phyloP scores from a whole-genome alignment of 1,140 invertebrate genomes.

The Leucophenga varia region DNA sequence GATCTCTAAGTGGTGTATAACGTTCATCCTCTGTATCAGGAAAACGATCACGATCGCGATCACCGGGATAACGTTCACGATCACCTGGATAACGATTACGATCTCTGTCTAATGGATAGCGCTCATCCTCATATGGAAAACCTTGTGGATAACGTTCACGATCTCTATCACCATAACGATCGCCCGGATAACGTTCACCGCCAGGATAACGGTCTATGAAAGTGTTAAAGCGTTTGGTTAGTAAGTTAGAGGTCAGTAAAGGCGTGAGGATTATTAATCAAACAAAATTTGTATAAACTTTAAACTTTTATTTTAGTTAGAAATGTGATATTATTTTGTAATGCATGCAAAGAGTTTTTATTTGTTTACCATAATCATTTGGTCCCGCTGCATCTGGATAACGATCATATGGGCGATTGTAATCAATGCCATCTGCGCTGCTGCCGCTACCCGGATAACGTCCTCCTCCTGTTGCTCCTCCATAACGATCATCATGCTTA shows the following conservation, averaged over 20 bases:
- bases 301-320: too few relatives aligned
- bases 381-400: constrained; percentile 23
- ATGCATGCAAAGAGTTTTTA: not conserved
- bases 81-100: constrained; percentile 46
- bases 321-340: not conserved
- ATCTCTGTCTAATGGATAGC: constrained; percentile 26
- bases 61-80: constrained; percentile 35
- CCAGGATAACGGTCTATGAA: constrained; percentile 41
- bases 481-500: constrained; percentile 59
- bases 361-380: constrained; percentile 32
- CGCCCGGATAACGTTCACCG: constrained; percentile 32
- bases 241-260: constrained; percentile 47
- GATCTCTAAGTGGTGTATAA: constrained; percentile 55
- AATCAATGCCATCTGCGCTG: constrained; percentile 27
- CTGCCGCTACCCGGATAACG: constrained; percentile 21
- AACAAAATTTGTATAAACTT: too few relatives aligned
- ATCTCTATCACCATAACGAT: constrained; percentile 54
- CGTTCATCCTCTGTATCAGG: constrained; percentile 48
- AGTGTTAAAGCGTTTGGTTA: constrained; percentile 22
- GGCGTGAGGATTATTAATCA: too few relatives aligned
- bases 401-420: constrained; percentile 37
- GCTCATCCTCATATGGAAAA: too few relatives aligned
- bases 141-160: constrained; percentile 37
- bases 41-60: constrained; percentile 50
- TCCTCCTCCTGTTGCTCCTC: constrained; percentile 40